phyloP scores from a whole-genome alignment of 2,113 vertebrate species.

The Tachysurus vachellii region DNA sequence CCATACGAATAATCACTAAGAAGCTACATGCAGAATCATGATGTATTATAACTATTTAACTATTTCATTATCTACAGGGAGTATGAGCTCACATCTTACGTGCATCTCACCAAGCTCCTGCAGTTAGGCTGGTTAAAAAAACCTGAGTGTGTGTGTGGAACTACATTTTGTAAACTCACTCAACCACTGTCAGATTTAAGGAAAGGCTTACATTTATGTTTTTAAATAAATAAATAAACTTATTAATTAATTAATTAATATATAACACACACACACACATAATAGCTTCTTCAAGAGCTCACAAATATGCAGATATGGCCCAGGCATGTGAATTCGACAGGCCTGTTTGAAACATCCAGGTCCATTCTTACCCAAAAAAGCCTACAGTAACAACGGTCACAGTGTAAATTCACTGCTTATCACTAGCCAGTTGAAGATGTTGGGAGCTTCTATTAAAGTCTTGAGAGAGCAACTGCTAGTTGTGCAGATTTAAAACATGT shows the following conservation, averaged over 20 bases:
- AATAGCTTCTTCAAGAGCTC: background rate
- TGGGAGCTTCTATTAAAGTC: too few species aligned
- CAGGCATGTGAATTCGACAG: background rate
- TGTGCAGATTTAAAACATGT: background rate
- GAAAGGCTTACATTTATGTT: background rate
- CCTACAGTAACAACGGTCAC: background rate
- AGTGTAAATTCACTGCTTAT: background rate
- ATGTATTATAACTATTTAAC: background rate
- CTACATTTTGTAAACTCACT: too few species aligned
- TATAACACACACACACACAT: too few species aligned
- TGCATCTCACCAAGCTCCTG: background rate
- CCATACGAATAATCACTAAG: background rate
- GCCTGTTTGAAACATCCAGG: background rate
- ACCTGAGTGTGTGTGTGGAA: too few species aligned
- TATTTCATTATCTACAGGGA: background rate
- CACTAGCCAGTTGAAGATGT: background rate
- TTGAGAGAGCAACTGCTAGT: background rate
- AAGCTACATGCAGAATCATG: background rate
- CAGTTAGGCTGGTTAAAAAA: background rate
- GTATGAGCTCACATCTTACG: background rate
- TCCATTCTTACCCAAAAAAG: background rate
- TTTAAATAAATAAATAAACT: too few species aligned
- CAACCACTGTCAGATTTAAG: background rate
- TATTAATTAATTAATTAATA: too few species aligned
- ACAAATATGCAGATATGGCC: background rate